Evolutionary conservation across 1,140 invertebrate genomes (phyloP), one percentile per base, ranked within the genome.

Genomic region (Eufriesea mexicana): DNA sequence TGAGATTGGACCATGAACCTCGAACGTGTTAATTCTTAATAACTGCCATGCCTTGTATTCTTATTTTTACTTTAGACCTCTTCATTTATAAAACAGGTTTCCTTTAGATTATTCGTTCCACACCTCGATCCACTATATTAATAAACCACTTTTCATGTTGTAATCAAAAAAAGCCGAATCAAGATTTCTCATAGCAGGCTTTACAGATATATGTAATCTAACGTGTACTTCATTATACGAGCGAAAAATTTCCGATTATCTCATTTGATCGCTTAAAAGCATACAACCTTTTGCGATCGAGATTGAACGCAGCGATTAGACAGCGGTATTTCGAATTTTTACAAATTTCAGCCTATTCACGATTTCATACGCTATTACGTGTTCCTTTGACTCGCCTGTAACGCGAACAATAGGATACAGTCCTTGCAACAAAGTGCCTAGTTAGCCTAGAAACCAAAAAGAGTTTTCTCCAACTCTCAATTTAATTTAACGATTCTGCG

Each of bases 281-380:
- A 45, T 0, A 55, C 16, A 18, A 23, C 6, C 45, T 66, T 68
- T 12, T 51, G 49, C 16, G 35, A 35, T 4, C 35, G 35, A 35
- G n/a, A 61, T 25, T 28, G n/a, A 25, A 6, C 14, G 42, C 14
- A 23, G 35, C 0, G 64, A 45, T n/a, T 16, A 45, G 66, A 59
- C 23, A 7, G 57, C 23, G 7, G 4, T 20, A 42, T 28, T 75
- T 23, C 18, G 16, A 28, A 66, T 76, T 85, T 71, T 66, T 54
- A 12, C 72, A 67, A 71, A 78, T 84, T 70, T 70, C 25, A 10
- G 7, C 14, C n/a, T 42, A 16, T 35, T 62, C 57, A 12, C 14
- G 7, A 47, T 62, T 49, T 16, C n/a, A 55, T 54, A 7, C 20
- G 25, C 16, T 55, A 16, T 23, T n/a, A n/a, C 7, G 42, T 57